phyloP scores from a whole-genome alignment of 1,140 invertebrate genomes.

The Hycleus cichorii region DNA sequence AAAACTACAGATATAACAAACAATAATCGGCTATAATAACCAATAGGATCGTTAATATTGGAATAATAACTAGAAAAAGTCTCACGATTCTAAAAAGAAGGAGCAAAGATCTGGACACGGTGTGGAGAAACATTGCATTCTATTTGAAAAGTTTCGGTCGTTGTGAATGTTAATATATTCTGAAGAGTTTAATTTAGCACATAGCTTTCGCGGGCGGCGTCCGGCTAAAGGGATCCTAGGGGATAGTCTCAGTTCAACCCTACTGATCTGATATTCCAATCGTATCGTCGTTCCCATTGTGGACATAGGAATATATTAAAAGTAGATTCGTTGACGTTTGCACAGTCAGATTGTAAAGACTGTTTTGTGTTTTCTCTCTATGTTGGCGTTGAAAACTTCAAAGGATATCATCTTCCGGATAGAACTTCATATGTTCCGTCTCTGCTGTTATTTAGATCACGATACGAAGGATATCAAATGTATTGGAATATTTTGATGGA shows the following conservation, averaged over 20 bases:
- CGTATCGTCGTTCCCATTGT: constrained; percentile 37
- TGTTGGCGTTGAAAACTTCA: constrained; percentile 24
- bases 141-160: not conserved
- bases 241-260: constrained; percentile 10
- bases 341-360: constrained; percentile 29
- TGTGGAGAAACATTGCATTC: too few relatives aligned
- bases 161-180: constrained; percentile 41
- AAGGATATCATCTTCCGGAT: constrained; percentile 25
- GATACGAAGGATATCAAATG: too few relatives aligned
- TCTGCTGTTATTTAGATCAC: not conserved
- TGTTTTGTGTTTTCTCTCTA: constrained; percentile 3
- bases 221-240: constrained; percentile 12
- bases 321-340: constrained; percentile 40
- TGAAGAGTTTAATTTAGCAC: constrained; percentile 42
- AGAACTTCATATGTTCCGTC: constrained; percentile 7
- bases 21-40: too few relatives aligned
- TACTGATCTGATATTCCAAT: constrained; percentile 38
- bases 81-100: too few relatives aligned
- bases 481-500: too few relatives aligned
- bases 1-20: too few relatives aligned
- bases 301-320: constrained; percentile 42
- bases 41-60: too few relatives aligned
- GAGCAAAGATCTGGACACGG: too few relatives aligned
- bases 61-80: too few relatives aligned
- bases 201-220: constrained; percentile 34